A percentile compares a stretch with the other conserved stretches of the same genome.
Evolutionary conservation across 2,888 invertebrate genomes (phyloP).

Genomic region (Neocrepidodera transversa): DNA sequence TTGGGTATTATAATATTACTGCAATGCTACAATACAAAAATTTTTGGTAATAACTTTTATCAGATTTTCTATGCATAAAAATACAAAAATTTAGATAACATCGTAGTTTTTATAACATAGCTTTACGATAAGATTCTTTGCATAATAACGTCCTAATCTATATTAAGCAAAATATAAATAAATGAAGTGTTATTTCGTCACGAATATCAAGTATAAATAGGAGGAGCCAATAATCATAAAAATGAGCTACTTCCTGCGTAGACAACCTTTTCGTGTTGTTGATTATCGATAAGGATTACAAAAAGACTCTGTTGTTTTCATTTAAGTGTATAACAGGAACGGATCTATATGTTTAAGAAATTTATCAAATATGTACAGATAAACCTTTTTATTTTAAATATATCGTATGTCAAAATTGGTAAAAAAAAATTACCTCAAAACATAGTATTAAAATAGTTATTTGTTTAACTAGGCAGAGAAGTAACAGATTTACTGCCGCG

Average conservation of each 20-base stretch:
- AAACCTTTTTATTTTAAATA: no score
- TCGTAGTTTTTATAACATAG: not conserved
- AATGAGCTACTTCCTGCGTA: constrained; percentile 5
- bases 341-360: not conserved
- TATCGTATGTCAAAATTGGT: no score
- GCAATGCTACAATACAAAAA: no score
- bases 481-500: no score
- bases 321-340: not conserved
- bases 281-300: not conserved
- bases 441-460: no score
- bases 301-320: not conserved
- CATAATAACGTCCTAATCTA: not conserved
- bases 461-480: no score
- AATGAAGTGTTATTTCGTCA: not conserved
- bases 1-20: no score
- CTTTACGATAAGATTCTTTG: not conserved
- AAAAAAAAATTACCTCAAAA: no score
- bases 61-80: not conserved
- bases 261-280: constrained; percentile 1
- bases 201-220: not conserved
- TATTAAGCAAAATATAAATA: not conserved
- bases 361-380: no score
- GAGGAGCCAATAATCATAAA: not conserved
- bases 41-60: not conserved
- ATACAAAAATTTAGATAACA: not conserved